Evolutionary conservation across 2,888 invertebrate species (phyloP), one percentile per base, ranked within the genome.

Genomic region (Limnephilus rhombicus): DNA sequence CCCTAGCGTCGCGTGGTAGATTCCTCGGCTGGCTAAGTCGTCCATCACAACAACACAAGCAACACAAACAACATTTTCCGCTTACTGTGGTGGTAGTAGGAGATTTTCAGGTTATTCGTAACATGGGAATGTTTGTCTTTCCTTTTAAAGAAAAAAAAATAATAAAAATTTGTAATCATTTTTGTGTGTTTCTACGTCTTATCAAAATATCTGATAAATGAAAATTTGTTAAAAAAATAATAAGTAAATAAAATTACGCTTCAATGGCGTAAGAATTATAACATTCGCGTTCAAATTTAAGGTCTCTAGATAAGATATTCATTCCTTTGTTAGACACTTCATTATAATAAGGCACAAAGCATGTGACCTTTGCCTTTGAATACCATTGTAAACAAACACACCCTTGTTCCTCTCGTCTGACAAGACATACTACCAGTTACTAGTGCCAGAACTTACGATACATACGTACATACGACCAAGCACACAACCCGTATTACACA

Each of bases 381-480:
- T 41, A 41, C 85, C 34, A 41, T 85, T 85, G 41, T 37, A 34
- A 85, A 34, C 45, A 85, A 82, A 85, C 85, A 34, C 13, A 85
- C 45, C 85, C 85, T 85, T 85, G 85, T 85, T 85, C 12, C 45
- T 2, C 18, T 24, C 3, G 45, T 11, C 37, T 41, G 85, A 85
- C 85, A 85, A 41, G 85, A 85, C 85, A 85, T 41, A 85, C 85
- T 82, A 68, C 68, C 68, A 68, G 68, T 68, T 68, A 9, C 68
- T n/a, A 24, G 68, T 68, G 24, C 68, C 68, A 24, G 18, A 18
- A 53, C 53, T 15, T 18, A 18, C 15, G 3, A 37, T 49, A 49
- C 53, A 18, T 24, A 31, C 31, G 2, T 31, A 24, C 68, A 68
- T 24, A 68, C 68, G 68, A 24, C 68, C 68, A n/a, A 68, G 24